A percentile compares a stretch with the other conserved stretches of the same genome.
Conservation (phyloP, 2,797 vertebrate genomes). For the Chrosomus eos region DNA sequence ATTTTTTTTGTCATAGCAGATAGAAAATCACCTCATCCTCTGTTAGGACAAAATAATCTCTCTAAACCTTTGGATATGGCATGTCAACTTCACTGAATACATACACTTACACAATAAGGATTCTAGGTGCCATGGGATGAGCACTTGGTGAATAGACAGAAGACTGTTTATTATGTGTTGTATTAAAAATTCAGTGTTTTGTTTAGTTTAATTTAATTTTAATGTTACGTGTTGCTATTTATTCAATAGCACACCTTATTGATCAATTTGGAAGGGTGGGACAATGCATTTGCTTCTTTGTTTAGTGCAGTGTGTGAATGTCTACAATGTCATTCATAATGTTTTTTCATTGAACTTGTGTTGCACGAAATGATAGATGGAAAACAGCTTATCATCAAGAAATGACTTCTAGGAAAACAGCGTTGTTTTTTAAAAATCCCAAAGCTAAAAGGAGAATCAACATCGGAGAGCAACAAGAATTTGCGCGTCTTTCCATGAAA, state of each 20-base stretch:
- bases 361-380: constrained; percentile 13
- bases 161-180: neutral
- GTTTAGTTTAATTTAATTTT: too few relatives aligned
- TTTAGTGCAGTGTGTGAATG: neutral
- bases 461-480: constrained; percentile 33
- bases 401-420: constrained; percentile 34
- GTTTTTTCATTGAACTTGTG: neutral
- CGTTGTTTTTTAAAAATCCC: constrained; percentile 11
- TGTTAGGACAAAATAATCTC: neutral
- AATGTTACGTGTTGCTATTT: neutral
- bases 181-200: neutral
- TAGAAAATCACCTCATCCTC: neutral
- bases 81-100: neutral
- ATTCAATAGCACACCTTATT: neutral
- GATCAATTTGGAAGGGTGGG: neutral
- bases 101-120: neutral
- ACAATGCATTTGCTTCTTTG: neutral
- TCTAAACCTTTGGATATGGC: neutral
- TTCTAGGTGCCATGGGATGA: neutral
- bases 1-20: constrained; percentile 7
- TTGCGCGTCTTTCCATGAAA: constrained; percentile 8
- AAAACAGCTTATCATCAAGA: constrained; percentile 1
- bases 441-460: constrained; percentile 36
- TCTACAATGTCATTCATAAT: constrained; percentile 12
- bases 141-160: neutral